phyloP scores from a whole-genome alignment of 2,797 vertebrate genomes.

The Hybognathus amarus region DNA sequence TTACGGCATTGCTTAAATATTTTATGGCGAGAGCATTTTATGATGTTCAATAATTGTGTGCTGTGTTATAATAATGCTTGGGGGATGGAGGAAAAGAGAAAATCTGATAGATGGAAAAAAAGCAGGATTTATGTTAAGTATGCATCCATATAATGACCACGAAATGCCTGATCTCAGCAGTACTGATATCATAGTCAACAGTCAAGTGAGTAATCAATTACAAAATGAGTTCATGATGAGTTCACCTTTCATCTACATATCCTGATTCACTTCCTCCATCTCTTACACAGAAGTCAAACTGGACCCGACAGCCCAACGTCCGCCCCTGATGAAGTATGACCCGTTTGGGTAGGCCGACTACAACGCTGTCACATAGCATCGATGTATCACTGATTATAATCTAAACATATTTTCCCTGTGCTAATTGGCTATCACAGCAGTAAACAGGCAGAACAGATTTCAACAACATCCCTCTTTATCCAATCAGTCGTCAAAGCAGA shows the following conservation, averaged over 20 bases:
- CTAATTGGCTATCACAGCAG: slow-evolving; percentile 52
- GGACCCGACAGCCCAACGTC: slow-evolving; percentile 8
- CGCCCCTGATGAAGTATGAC: slow-evolving; percentile 38
- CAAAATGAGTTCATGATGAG: slow-evolving; percentile 33
- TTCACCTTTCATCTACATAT: slow-evolving; percentile 24
- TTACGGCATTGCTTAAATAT: slow-evolving; percentile 2
- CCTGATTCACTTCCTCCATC: slow-evolving; percentile 26
- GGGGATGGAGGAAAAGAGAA: background rate
- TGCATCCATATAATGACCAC: slow-evolving; percentile 1
- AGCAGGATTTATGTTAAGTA: slow-evolving; percentile 37
- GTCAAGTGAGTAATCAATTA: slow-evolving; percentile 48
- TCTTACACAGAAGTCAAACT: slow-evolving; percentile 14
- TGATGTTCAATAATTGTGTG: slow-evolving; percentile 30
- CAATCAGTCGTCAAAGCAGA: slow-evolving; percentile 40
- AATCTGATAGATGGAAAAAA: background rate
- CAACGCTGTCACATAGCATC: slow-evolving; percentile 47
- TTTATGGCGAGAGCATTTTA: slow-evolving; percentile 30
- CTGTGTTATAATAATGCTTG: slow-evolving; percentile 20
- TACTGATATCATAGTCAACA: slow-evolving; percentile 40
- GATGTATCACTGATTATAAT: slow-evolving; percentile 48
- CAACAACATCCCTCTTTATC: slow-evolving; percentile 43
- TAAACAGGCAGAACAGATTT: slow-evolving; percentile 46
- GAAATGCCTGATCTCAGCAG: slow-evolving; percentile 40
- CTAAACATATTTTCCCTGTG: slow-evolving; percentile 41
- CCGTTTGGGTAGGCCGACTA: background rate